Percentiles rank a stretch among this genome's conserved stretches.
Conservation (phyloP, 2,113 vertebrate species). For the Phainopepla nitens region DNA sequence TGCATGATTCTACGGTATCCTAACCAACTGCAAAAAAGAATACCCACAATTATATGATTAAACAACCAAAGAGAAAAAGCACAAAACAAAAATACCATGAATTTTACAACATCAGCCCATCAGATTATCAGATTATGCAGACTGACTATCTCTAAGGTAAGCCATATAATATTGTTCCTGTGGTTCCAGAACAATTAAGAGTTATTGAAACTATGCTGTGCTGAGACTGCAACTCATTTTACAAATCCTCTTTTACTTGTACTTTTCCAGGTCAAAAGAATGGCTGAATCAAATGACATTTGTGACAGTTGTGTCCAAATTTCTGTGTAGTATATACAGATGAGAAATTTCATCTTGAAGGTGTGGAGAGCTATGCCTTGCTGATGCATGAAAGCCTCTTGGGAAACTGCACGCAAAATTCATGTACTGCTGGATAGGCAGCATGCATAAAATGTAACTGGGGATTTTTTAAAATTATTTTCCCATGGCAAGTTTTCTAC, state of each 20-base stretch:
- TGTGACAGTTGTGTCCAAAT: background rate
- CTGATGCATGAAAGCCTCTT: background rate
- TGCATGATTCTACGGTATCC: background rate
- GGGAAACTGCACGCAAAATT: background rate
- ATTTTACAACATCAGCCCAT: background rate
- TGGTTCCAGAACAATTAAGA: background rate
- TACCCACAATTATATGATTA: rapidly evolving
- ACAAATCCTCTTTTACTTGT: background rate
- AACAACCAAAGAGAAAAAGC: background rate
- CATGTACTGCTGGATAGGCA: background rate
- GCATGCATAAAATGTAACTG: background rate
- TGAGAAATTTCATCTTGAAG: background rate
- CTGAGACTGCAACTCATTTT: background rate
- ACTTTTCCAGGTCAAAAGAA: background rate
- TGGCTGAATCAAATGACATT: background rate
- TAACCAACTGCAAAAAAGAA: background rate
- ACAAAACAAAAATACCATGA: background rate
- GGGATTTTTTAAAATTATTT: background rate
- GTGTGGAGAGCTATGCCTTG: background rate
- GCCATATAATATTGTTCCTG: background rate
- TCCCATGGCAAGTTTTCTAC: background rate
- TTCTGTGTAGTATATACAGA: background rate
- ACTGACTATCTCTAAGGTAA: background rate
- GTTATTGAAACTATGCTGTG: background rate
- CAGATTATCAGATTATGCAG: background rate